phyloP scores from a whole-genome alignment of 2,797 vertebrate genomes.

The Rhinatrema bivittatum region DNA sequence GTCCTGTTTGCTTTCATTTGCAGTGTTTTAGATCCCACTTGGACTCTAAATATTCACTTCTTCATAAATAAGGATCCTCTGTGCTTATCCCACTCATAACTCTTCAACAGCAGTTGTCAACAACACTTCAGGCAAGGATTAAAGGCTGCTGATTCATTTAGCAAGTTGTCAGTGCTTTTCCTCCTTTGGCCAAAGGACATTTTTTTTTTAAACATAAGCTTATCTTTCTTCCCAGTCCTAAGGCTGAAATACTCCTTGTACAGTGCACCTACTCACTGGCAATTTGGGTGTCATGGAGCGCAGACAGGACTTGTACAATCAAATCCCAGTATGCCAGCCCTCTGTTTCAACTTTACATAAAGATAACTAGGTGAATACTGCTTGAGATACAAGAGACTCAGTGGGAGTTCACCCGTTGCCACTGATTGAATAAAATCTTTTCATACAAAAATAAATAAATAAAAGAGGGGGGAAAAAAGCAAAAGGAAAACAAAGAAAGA shows the following conservation, averaged over 20 bases:
- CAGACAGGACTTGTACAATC: neutral
- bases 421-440: neutral
- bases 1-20: too few species aligned
- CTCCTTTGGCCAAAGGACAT: neutral
- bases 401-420: neutral
- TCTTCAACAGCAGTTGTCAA: too few species aligned
- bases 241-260: neutral
- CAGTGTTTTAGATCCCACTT: too few species aligned
- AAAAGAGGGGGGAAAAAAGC: neutral
- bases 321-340: neutral
- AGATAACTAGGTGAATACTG: neutral
- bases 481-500: neutral
- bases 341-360: neutral
- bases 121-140: too few species aligned
- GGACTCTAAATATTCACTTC: too few species aligned
- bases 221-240: too few species aligned
- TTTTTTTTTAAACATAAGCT: neutral
- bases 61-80: too few species aligned
- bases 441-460: neutral
- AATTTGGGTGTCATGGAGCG: neutral
- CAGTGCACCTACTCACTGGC: neutral
- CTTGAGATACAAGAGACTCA: neutral
- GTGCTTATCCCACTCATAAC: too few species aligned
- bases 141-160: neutral
- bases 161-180: neutral